Evolutionary conservation across 2,113 vertebrate genomes (phyloP).

Genomic region (Pogonocichla stellata): DNA sequence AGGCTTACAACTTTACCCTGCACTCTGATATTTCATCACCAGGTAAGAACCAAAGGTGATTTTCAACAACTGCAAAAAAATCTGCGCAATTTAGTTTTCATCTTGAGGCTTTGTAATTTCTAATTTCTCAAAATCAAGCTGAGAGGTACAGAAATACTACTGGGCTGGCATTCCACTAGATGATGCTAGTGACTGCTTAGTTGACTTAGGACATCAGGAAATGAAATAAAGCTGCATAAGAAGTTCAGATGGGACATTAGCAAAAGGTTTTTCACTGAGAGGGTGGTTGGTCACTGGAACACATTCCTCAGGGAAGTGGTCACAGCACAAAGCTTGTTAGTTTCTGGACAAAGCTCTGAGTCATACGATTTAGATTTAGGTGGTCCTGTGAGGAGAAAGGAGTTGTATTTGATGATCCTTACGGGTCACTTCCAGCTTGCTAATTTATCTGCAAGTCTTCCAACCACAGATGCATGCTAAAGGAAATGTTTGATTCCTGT

Average conservation of each 20-base stretch:
- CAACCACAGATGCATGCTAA: not conserved
- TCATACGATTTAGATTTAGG: not conserved
- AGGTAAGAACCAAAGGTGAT: not conserved
- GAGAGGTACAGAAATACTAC: not conserved
- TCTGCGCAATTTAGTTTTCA: not conserved
- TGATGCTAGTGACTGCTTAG: not conserved
- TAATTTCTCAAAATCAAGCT: not conserved
- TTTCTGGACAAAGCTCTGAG: not conserved
- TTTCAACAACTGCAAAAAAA: not conserved
- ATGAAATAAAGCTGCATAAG: not conserved
- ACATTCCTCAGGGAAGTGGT: not conserved
- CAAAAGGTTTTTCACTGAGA: not conserved
- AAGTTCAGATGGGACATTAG: not conserved
- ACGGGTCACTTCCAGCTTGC: not conserved
- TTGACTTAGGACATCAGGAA: not conserved
- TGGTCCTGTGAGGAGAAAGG: not conserved
- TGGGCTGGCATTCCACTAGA: not conserved
- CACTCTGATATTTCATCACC: not conserved
- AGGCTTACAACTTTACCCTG: not conserved
- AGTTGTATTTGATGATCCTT: not conserved
- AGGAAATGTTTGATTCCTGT: not conserved
- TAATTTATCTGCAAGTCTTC: not conserved
- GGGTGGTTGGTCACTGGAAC: not conserved
- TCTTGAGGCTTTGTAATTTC: not conserved
- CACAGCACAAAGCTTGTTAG: not conserved